Evolutionary conservation across 2,888 invertebrate genomes (phyloP).

Genomic region (Portevinia maculata): DNA sequence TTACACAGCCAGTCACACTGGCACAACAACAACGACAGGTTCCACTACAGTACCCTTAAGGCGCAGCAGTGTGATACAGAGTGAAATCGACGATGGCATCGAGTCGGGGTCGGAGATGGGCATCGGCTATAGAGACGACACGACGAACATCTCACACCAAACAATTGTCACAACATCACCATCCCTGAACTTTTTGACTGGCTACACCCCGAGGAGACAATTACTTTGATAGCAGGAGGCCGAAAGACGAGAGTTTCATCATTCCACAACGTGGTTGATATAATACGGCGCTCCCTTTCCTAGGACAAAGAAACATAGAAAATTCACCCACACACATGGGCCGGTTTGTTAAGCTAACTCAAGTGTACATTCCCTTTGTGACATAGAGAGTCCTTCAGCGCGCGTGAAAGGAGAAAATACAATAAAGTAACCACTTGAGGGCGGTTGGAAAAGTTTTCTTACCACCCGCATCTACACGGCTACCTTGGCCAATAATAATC

Average conservation of each 20-base stretch:
- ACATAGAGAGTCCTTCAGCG: constrained; percentile 33
- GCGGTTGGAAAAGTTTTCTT: neutral
- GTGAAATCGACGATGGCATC: constrained; percentile 56
- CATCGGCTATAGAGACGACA: constrained; percentile 67
- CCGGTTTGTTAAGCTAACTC: constrained; percentile 37
- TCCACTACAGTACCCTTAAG: constrained; percentile 63
- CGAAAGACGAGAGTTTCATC: constrained; percentile 62
- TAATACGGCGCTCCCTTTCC: constrained; percentile 41
- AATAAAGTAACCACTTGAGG: constrained; percentile 51
- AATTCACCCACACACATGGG: constrained; percentile 20
- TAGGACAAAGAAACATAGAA: neutral
- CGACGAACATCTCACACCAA: constrained; percentile 74
- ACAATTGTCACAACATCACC: constrained; percentile 78
- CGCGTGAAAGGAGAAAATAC: constrained; percentile 12
- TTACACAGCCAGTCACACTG: constrained; percentile 76
- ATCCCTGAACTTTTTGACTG: constrained; percentile 77
- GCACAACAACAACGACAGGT: constrained; percentile 40
- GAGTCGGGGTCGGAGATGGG: constrained; percentile 54
- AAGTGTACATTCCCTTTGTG: constrained; percentile 38
- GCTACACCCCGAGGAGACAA: constrained; percentile 77
- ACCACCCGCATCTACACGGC: constrained; percentile 1
- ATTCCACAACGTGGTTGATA: constrained; percentile 70
- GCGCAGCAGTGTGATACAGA: constrained; percentile 57
- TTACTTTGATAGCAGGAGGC: constrained; percentile 77
- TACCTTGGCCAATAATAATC: constrained; percentile 49